A percentile compares a stretch with the other conserved stretches of the same genome.
Conservation (phyloP, 2,113 vertebrate species). For the Apus apus region DNA sequence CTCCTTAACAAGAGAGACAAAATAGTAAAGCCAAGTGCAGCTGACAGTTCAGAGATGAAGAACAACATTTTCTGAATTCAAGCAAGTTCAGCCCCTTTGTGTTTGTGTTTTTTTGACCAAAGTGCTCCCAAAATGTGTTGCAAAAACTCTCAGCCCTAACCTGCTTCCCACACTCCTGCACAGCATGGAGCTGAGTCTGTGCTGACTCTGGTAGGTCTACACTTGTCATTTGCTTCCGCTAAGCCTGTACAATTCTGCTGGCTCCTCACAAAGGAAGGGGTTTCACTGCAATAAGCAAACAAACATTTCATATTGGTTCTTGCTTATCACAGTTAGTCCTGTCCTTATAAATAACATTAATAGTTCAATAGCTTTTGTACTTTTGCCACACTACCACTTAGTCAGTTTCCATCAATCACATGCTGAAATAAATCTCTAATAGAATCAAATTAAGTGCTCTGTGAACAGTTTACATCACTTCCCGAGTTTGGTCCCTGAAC, state of each 20-base stretch:
- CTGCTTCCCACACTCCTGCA: neutral
- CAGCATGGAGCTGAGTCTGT: fast-evolving
- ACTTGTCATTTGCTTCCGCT: neutral
- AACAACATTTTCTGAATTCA: constrained; percentile 2
- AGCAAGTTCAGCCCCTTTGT: neutral
- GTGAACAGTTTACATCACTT: constrained; percentile 58
- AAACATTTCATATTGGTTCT: constrained; percentile 25
- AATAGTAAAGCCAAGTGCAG: neutral
- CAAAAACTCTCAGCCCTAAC: neutral
- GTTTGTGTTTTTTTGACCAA: neutral
- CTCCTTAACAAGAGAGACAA: neutral
- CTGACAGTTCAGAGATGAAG: neutral
- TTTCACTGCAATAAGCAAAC: constrained; percentile 19
- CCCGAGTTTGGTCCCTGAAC: neutral
- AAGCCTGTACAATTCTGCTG: neutral
- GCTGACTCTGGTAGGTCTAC: neutral
- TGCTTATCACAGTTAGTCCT: constrained; percentile 29
- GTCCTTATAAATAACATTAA: constrained; percentile 71
- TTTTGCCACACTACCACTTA: constrained; percentile 68
- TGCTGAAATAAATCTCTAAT: constrained; percentile 61
- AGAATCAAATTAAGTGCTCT: constrained; percentile 65
- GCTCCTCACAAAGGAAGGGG: neutral
- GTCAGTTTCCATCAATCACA: constrained; percentile 65
- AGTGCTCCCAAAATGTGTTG: neutral
- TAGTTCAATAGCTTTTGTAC: constrained; percentile 68